Evolutionary conservation across 1,140 invertebrate species (phyloP).

Genomic region (Drosophila asahinai): DNA sequence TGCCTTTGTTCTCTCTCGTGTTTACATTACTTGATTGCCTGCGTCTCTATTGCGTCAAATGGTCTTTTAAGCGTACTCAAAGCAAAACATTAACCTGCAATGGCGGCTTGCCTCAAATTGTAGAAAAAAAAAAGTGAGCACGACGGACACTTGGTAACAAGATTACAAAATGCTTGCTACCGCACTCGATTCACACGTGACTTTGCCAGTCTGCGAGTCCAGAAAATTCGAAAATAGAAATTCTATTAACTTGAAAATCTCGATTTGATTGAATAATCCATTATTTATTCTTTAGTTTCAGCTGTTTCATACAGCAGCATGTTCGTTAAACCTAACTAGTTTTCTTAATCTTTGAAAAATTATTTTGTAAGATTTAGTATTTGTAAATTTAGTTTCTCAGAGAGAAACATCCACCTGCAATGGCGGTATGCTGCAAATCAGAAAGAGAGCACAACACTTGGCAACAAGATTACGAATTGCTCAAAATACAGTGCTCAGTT

Average conservation of each 20-base stretch:
- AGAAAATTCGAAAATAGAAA: conserved; percentile 8
- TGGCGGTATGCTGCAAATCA: not conserved
- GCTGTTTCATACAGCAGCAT: not conserved
- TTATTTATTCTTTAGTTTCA: not conserved
- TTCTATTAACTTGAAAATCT: not conserved
- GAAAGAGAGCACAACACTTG: not conserved
- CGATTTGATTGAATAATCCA: not conserved
- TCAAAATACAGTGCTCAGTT: not conserved
- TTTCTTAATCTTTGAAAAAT: not conserved
- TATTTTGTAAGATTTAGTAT: not conserved
- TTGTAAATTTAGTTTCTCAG: not conserved
- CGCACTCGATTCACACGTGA: conserved; percentile 3
- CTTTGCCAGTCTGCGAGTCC: not conserved
- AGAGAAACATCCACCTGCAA: conserved; percentile 1
- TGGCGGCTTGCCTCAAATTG: conserved; percentile 11
- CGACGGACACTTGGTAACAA: conserved; percentile 29
- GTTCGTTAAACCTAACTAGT: not conserved
- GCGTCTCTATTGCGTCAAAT: conserved; percentile 1
- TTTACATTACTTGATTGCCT: conserved; percentile 16
- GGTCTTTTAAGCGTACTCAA: not conserved
- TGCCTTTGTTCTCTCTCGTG: conserved; percentile 25
- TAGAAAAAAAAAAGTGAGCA: conserved; percentile 1
- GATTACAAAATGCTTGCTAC: conserved; percentile 21
- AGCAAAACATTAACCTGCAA: conserved; percentile 7
- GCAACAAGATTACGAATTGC: conserved; percentile 11